Evolutionary conservation across 2,888 invertebrate species (phyloP).

Genomic region (Phaedon cochleariae): DNA sequence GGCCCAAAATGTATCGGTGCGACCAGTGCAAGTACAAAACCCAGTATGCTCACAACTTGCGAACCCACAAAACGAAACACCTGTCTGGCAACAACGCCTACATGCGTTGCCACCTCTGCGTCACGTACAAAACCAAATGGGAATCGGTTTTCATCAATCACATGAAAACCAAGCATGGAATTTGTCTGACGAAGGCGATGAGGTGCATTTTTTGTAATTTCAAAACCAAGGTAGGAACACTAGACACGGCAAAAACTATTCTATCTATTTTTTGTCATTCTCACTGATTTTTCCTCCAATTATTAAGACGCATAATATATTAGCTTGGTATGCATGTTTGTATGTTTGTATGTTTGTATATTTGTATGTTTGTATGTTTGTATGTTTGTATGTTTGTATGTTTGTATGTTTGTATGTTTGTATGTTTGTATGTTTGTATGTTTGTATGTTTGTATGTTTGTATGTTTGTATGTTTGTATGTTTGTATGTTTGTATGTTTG

Average conservation of each 20-base stretch:
- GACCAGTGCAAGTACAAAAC: slow-evolving; percentile 35
- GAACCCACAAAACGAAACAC: slow-evolving; percentile 37
- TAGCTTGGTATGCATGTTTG: too few relatives aligned
- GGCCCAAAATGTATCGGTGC: slow-evolving; percentile 29
- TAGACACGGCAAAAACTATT: slow-evolving; percentile 28
- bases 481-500: too few relatives aligned
- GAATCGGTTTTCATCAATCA: slow-evolving; percentile 33
- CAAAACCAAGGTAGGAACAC: slow-evolving; percentile 37
- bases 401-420: too few relatives aligned
- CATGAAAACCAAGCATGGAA: slow-evolving; percentile 35
- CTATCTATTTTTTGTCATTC: neutral
- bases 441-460: too few relatives aligned
- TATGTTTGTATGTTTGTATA: too few relatives aligned
- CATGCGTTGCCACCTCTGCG: slow-evolving; percentile 33
- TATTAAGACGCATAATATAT: too few relatives aligned
- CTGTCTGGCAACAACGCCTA: slow-evolving; percentile 33
- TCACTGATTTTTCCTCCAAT: too few relatives aligned
- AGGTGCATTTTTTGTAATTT: slow-evolving; percentile 32
- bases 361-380: too few relatives aligned
- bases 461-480: too few relatives aligned
- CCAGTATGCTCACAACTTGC: slow-evolving; percentile 34
- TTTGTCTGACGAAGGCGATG: slow-evolving; percentile 23
- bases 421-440: too few relatives aligned
- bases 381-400: too few relatives aligned
- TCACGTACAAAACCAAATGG: slow-evolving; percentile 39